Evolutionary conservation across 2,113 vertebrate genomes (phyloP), one percentile per base, ranked within the genome.

Genomic region (Atrichornis clamosus): DNA sequence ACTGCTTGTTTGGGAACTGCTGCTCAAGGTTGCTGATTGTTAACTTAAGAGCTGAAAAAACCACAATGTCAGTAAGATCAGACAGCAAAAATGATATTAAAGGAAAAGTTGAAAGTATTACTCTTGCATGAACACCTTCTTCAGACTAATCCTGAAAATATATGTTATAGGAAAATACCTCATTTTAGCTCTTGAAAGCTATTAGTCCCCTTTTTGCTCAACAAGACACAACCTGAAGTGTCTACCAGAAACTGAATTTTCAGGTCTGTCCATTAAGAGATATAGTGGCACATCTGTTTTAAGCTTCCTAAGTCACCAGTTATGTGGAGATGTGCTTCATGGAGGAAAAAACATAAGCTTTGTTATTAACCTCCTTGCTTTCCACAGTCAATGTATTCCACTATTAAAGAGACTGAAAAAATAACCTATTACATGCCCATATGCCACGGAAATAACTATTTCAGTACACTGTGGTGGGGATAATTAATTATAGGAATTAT

Each of bases 401-500:
- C 74, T 82, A 56, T 84, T 93, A 37, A 93, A 91, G 60, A 96
- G 86, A 95, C 65, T 64, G 18, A 63, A 68, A 95, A 83, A 92
- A 95, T 20, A 90, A 85, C 49, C 65, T 33, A 96, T 96, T 94
- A 94, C 53, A 84, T 87, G 79, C 62, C 81, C 81, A 84, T 89
- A 85, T 96, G 94, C 75, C 70, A 89, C 49, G 87, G 89, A 92
- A 97, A 93, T 96, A 95, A 84, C 84, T 93, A 86, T 80, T 94
- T 94, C 75, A 60, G 20, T 72, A 69, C 35, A 53, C 64, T 28
- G 18, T 89, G 76, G 52, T 80, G 92, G 44, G 76, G 50, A 90
- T 94, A 96, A 96, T 96, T 94, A 96, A 96, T 96, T 89, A 95
- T 74, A 90, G 81, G 78, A 90, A 91, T 94, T 35, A 93, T 90